Evolutionary conservation across 2,113 vertebrate genomes (phyloP).

Genomic region (Rhynchomys soricoides): DNA sequence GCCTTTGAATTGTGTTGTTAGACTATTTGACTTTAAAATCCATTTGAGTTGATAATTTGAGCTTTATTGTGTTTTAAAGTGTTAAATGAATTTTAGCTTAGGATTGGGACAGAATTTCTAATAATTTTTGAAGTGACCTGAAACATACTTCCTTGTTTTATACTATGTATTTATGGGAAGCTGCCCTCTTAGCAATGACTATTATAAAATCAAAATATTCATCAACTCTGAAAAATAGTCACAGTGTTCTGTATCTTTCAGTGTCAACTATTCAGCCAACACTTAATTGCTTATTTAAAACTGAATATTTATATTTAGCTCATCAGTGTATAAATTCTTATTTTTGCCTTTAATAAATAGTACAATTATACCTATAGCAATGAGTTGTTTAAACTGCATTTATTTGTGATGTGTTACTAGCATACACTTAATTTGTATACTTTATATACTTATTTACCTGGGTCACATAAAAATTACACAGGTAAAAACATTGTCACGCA

Average conservation of each 20-base stretch:
- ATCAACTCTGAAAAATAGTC: not conserved
- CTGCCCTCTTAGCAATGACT: not conserved
- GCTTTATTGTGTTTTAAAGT: not conserved
- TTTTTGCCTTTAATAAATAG: not conserved
- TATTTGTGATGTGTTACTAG: not conserved
- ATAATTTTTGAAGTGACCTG: not conserved
- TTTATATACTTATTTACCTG: not conserved
- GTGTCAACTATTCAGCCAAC: not conserved
- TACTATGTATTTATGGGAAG: not conserved
- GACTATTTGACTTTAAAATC: not conserved
- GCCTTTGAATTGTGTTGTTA: not conserved
- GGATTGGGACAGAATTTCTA: not conserved
- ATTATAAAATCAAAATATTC: not conserved
- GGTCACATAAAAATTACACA: not conserved
- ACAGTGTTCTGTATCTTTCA: too few species aligned
- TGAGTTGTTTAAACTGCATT: not conserved
- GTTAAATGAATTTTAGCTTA: not conserved
- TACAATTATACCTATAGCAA: not conserved
- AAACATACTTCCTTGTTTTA: not conserved
- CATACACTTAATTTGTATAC: not conserved
- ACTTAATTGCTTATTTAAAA: not conserved
- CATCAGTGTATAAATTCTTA: not conserved
- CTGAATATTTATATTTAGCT: not conserved
- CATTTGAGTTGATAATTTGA: not conserved
- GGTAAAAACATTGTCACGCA: not conserved